Conservation (phyloP, 2,888 invertebrate genomes). For the Andrena hattorfiana region DNA sequence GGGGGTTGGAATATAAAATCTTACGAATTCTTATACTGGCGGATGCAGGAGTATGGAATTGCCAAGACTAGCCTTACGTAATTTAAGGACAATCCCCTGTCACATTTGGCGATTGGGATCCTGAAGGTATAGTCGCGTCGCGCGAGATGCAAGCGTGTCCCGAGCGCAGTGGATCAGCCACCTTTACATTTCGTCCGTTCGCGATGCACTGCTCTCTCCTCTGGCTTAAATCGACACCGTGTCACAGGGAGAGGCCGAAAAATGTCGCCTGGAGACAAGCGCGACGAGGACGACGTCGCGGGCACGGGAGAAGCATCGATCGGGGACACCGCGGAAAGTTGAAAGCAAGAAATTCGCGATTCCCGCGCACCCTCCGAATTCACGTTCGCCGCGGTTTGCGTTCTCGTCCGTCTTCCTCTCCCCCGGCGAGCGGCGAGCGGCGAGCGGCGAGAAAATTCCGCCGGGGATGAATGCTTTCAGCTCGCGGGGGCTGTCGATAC, state of each 20-base stretch:
- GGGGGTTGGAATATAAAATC: too few relatives aligned
- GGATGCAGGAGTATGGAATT: too few relatives aligned
- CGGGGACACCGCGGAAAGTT: background rate
- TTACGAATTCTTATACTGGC: too few relatives aligned
- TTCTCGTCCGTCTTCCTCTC: background rate
- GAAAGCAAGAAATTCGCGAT: slow-evolving; percentile 11
- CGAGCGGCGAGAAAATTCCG: slow-evolving; percentile 40
- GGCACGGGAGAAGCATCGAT: background rate
- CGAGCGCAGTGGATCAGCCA: background rate
- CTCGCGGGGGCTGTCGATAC: slow-evolving; percentile 48
- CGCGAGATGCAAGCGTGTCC: background rate
- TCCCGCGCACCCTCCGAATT: background rate
- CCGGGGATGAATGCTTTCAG: slow-evolving; percentile 38
- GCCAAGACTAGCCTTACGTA: too few relatives aligned
- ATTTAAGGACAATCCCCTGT: too few relatives aligned
- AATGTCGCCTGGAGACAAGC: background rate
- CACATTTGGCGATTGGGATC: too few relatives aligned
- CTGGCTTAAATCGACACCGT: background rate
- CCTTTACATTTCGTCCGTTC: background rate
- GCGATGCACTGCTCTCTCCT: background rate
- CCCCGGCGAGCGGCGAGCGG: background rate
- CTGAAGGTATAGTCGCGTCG: too few relatives aligned
- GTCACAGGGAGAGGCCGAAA: background rate
- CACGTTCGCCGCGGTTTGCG: background rate
- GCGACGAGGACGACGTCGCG: background rate